A percentile compares a stretch with the other conserved stretches of the same genome.
Conservation (phyloP, 2,113 vertebrate species). For the Sorex fumeus region DNA sequence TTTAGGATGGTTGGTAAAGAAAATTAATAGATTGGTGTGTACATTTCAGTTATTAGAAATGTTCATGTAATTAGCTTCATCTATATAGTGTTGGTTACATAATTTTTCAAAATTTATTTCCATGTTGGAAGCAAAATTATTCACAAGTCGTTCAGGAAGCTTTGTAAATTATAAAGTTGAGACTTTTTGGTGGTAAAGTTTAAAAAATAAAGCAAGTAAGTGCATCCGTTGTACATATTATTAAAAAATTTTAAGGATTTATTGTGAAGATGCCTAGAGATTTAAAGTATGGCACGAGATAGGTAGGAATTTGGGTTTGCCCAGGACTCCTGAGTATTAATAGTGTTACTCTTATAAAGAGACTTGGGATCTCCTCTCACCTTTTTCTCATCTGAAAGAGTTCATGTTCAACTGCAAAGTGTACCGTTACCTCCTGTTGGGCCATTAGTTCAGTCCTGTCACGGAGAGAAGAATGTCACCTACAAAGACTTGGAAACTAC, state of each 20-base stretch:
- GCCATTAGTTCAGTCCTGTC: slow-evolving; percentile 68
- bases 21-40: slow-evolving; percentile 4
- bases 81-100: slow-evolving; percentile 32
- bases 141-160: neutral
- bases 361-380: slow-evolving; percentile 62
- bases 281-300: slow-evolving; percentile 19
- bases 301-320: slow-evolving; percentile 62
- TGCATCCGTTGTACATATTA: neutral
- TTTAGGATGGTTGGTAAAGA: slow-evolving; percentile 19
- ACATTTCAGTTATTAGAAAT: slow-evolving; percentile 21
- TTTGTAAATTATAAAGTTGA: slow-evolving; percentile 45
- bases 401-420: slow-evolving; percentile 47
- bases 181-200: slow-evolving; percentile 39
- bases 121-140: neutral
- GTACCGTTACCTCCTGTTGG: slow-evolving; percentile 47
- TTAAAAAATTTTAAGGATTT: slow-evolving; percentile 39
- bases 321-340: slow-evolving; percentile 33
- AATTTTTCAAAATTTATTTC: slow-evolving; percentile 41
- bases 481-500: slow-evolving; percentile 64
- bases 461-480: slow-evolving; percentile 63
- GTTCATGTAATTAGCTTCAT: slow-evolving; percentile 49
- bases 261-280: slow-evolving; percentile 10
- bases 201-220: slow-evolving; percentile 20
- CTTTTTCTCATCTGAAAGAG: slow-evolving; percentile 66
- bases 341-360: slow-evolving; percentile 53